Evolutionary conservation across 2,888 invertebrate genomes (phyloP).

Genomic region (Chaetogeoica ovagalla): DNA sequence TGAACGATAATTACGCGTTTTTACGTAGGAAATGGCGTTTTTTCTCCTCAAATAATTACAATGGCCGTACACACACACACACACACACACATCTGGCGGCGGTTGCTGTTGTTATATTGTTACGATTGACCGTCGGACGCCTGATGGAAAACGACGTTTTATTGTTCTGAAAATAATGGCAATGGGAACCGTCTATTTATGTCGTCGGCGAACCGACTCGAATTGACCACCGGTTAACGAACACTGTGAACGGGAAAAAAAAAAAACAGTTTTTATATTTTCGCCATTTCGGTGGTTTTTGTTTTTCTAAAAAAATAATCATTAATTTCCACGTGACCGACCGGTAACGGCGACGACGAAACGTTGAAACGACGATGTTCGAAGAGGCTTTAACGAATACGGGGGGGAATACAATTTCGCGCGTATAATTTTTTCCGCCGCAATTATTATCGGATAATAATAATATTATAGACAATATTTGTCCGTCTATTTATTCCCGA

Average conservation of each 20-base stretch:
- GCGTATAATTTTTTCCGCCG: too few relatives aligned
- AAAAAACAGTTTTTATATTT: not conserved
- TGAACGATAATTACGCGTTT: too few relatives aligned
- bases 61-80: not conserved
- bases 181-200: slow-evolving; percentile 6
- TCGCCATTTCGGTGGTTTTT: not conserved
- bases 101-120: not conserved
- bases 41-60: slow-evolving; percentile 11
- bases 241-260: too few relatives aligned
- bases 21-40: not conserved
- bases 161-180: slow-evolving; percentile 32
- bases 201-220: slow-evolving; percentile 3
- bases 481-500: too few relatives aligned
- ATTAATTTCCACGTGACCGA: too few relatives aligned
- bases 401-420: too few relatives aligned
- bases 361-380: too few relatives aligned
- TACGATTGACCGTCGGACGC: not conserved
- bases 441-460: too few relatives aligned
- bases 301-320: not conserved
- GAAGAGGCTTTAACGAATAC: too few relatives aligned
- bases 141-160: not conserved
- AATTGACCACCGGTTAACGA: slow-evolving; percentile 10
- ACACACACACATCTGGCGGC: too few relatives aligned
- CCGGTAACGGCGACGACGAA: too few relatives aligned
- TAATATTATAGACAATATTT: too few relatives aligned